Base-by-base conservation (phyloP, 2,888 invertebrate species). In the Acronicta aceris region DNA sequence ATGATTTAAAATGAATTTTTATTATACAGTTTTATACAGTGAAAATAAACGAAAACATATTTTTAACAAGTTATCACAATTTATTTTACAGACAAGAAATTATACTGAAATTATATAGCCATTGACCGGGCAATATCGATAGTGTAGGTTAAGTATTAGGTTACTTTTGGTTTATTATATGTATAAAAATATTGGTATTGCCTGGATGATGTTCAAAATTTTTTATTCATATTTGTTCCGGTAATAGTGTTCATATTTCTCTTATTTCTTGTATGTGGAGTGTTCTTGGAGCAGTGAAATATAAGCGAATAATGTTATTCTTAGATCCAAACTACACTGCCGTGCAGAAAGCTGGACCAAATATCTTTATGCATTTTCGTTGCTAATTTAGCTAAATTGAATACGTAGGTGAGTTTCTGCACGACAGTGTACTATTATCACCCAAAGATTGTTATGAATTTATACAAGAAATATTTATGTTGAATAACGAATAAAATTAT, bases 371-470 rank as follows among this genome's bases (percentile, higher is more conserved):
- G 63, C 62, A 68, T 72, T 69, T 62, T 65, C 36, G 43, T 56
- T 66, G 55, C 56, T 54, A 25, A 59, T 57, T 66, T 71, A 46
- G 46, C 60, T 65, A 62, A 62, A 49, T 57, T 52, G 42, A 74
- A 61, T 67, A 71, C 49, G 60, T 59, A 57, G 59, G 59, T 49
- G 43, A 61, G 57, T 71, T 73, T 78, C 75, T 82, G 81, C 82
- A 69, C 76, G 81, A 71, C 80, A 80, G 55, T 85, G 85, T 84
- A 89, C 82, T 89, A 89, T 89, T 90, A 91, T 91, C 92, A 93
- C 93, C 94, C 94, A 94, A 94, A 94, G 94, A 94, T 94, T 94
- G 94, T 94, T 94, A 94, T 93, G 91, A 93, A 94, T 94, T 93
- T 94, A 93, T 94, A 94, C 93, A 93, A 94, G 88, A 91, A 86